phyloP scores from a whole-genome alignment of 2,113 vertebrate genomes.

The Phrynosoma platyrhinos region DNA sequence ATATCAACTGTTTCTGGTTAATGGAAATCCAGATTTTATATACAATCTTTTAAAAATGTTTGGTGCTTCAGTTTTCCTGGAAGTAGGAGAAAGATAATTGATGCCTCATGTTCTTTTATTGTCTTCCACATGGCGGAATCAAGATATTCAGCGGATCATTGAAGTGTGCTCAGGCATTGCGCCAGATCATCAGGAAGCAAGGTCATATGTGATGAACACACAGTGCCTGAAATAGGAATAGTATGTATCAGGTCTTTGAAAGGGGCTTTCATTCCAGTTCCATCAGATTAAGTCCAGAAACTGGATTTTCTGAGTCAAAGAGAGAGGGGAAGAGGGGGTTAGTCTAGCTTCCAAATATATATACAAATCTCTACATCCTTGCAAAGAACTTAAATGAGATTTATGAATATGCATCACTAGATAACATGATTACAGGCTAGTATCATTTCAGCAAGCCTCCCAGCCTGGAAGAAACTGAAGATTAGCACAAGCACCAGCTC shows the following conservation, averaged over 20 bases:
- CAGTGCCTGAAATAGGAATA: conserved; percentile 42
- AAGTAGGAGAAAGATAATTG: conserved; percentile 47
- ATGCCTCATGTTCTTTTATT: conserved; percentile 58
- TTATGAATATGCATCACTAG: conserved; percentile 50
- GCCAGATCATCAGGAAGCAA: conserved; percentile 49
- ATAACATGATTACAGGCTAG: conserved; percentile 43
- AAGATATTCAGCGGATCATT: conserved; percentile 30
- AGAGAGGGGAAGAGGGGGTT: background rate
- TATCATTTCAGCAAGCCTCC: conserved; percentile 35
- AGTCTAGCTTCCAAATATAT: conserved; percentile 39
- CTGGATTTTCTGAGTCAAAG: conserved; percentile 49
- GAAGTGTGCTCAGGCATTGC: conserved; percentile 35
- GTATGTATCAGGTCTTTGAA: conserved; percentile 40
- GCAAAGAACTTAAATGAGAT: conserved; percentile 56
- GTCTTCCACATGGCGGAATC: conserved; percentile 68
- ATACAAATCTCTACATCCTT: conserved; percentile 39
- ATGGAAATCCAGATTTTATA: conserved; percentile 58
- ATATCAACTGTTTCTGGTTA: conserved; percentile 65
- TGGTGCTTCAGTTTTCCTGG: conserved; percentile 53
- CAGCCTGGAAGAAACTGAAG: background rate
- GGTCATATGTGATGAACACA: conserved; percentile 46
- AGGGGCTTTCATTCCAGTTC: conserved; percentile 36
- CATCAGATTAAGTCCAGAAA: conserved; percentile 43
- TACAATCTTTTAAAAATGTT: conserved; percentile 55
- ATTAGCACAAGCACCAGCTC: conserved; percentile 31